Conservation (phyloP, 2,113 vertebrate genomes). For the Etheostoma spectabile region DNA sequence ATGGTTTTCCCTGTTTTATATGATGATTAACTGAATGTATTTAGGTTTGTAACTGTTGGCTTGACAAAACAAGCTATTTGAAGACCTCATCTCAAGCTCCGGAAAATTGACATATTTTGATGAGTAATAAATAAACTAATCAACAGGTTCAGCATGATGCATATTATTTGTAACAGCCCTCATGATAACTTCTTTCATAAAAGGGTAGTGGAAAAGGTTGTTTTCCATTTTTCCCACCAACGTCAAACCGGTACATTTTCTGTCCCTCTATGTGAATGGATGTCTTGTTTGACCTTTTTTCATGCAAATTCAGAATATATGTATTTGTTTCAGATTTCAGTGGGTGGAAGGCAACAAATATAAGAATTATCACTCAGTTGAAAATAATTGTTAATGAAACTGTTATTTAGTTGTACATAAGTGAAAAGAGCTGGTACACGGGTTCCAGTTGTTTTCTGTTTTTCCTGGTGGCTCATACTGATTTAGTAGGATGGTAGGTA, state of each 20-base stretch:
- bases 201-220: not conserved
- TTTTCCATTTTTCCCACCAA: not conserved
- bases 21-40: not conserved
- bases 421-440: conserved; percentile 1
- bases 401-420: not conserved
- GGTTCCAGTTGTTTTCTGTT: not conserved
- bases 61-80: not conserved
- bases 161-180: not conserved
- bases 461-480: not conserved
- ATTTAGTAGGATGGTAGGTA: not conserved
- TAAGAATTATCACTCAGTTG: conserved; percentile 2
- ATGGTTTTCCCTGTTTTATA: not conserved
- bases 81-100: not conserved
- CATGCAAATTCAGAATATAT: not conserved
- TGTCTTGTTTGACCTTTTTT: not conserved
- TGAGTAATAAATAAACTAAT: not conserved
- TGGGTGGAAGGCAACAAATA: conserved; percentile 1
- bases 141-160: not conserved
- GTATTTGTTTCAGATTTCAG: conserved; percentile 6
- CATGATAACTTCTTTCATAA: not conserved
- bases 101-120: not conserved
- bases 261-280: not conserved
- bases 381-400: not conserved
- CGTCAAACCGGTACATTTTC: not conserved
- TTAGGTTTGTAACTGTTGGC: not conserved